phyloP scores from a whole-genome alignment of 2,797 vertebrate species.

The Sphenodon punctatus region DNA sequence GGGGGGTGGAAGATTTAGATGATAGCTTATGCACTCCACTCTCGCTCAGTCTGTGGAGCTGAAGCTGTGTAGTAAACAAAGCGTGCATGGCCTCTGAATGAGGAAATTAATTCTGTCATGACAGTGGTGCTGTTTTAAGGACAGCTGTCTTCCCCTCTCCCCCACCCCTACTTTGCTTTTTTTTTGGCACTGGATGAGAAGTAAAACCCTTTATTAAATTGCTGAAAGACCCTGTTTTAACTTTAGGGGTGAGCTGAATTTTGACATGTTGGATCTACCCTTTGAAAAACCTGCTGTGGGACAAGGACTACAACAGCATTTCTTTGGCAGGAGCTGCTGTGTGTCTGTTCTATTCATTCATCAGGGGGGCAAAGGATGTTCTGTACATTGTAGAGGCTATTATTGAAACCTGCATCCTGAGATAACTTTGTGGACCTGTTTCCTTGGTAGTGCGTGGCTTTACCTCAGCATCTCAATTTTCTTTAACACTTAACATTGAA shows the following conservation, averaged over 20 bases:
- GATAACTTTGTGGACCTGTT: not conserved
- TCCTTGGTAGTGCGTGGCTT: no score
- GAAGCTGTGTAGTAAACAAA: not conserved
- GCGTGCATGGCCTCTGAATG: not conserved
- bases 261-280: not conserved
- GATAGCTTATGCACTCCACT: not conserved
- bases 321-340: not conserved
- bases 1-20: not conserved
- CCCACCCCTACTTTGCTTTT: accelerated
- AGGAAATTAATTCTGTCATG: accelerated
- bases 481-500: no score
- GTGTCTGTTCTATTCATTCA: not conserved
- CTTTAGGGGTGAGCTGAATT: not conserved
- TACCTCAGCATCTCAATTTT: no score
- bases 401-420: not conserved
- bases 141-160: not conserved
- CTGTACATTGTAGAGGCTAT: accelerated
- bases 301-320: not conserved
- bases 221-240: not conserved
- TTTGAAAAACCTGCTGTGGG: not conserved
- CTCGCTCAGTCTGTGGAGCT: not conserved
- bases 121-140: not conserved
- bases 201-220: not conserved
- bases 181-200: not conserved
- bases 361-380: accelerated